Percentiles rank a stretch among this genome's conserved stretches.
Conservation (phyloP, 2,888 invertebrate genomes). For the Apantesis nais region DNA sequence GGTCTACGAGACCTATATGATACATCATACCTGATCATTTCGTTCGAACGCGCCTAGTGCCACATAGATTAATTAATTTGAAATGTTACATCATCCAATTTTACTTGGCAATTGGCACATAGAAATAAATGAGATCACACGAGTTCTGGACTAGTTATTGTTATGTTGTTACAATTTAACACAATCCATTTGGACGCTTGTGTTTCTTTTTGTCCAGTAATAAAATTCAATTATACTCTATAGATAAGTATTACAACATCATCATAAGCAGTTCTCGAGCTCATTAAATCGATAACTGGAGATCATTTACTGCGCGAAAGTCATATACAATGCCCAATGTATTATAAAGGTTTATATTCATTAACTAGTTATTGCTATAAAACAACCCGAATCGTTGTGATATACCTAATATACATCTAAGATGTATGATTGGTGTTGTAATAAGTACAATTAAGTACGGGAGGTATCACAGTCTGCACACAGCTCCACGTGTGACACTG, state of each 20-base stretch:
- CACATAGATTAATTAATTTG: constrained; percentile 38
- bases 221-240: constrained; percentile 21
- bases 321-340: constrained; percentile 23
- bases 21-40: constrained; percentile 24
- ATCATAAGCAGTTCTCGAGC: constrained; percentile 32
- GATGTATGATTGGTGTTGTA: constrained; percentile 12
- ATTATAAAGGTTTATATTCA: constrained; percentile 13
- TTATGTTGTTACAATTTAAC: constrained; percentile 37
- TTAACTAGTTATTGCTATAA: constrained; percentile 30
- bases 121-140: constrained; percentile 48
- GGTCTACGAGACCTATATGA: constrained; percentile 32
- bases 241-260: constrained; percentile 25
- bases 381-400: constrained; percentile 17
- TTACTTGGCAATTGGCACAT: constrained; percentile 46
- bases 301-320: constrained; percentile 37
- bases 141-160: constrained; percentile 39
- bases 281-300: constrained; percentile 32
- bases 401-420: constrained; percentile 12
- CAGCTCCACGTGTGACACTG: constrained; percentile 35
- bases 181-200: constrained; percentile 26
- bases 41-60: constrained; percentile 36
- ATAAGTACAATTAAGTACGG: constrained; percentile 15
- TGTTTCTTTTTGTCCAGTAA: constrained; percentile 18
- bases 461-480: constrained; percentile 47
- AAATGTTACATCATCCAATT: constrained; percentile 39